Percentiles rank a stretch among this genome's conserved stretches.
phyloP scores from a whole-genome alignment of 1,140 invertebrate species.

The Penaeus japonicus region DNA sequence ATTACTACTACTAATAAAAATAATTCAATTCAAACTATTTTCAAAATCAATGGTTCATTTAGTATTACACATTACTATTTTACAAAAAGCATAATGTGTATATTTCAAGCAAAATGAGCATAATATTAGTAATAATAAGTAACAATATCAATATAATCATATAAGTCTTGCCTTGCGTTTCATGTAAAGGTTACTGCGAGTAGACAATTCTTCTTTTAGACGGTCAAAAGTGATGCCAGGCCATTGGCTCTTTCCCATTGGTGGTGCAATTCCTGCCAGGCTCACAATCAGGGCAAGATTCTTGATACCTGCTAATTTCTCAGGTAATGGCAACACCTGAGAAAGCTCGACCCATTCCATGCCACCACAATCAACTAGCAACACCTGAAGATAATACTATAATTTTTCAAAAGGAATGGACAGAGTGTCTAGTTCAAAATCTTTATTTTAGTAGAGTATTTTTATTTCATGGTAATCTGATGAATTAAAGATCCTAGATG shows the following conservation, averaged over 20 bases:
- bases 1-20: too few relatives aligned
- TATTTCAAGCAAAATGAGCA: too few relatives aligned
- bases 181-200: slow-evolving; percentile 1
- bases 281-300: slow-evolving; percentile 16
- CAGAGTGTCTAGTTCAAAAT: too few relatives aligned
- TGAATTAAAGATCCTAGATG: too few relatives aligned
- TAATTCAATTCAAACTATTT: too few relatives aligned
- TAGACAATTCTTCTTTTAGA: slow-evolving; percentile 2
- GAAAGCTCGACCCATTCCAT: not conserved
- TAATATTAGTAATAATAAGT: too few relatives aligned
- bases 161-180: not conserved
- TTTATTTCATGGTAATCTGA: too few relatives aligned
- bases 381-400: not conserved
- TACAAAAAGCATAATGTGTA: too few relatives aligned
- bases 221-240: slow-evolving; percentile 6
- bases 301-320: not conserved
- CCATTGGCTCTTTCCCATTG: slow-evolving; percentile 18
- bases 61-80: too few relatives aligned
- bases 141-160: not conserved
- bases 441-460: too few relatives aligned
- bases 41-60: too few relatives aligned
- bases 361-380: slow-evolving; percentile 28
- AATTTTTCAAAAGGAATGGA: too few relatives aligned
- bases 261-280: slow-evolving; percentile 17
- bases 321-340: not conserved